These are phyloP conservation scores for Apteryx owenii DNA, from an alignment of 2,113 vertebrate species.

Conservation along the genomic window DNA sequence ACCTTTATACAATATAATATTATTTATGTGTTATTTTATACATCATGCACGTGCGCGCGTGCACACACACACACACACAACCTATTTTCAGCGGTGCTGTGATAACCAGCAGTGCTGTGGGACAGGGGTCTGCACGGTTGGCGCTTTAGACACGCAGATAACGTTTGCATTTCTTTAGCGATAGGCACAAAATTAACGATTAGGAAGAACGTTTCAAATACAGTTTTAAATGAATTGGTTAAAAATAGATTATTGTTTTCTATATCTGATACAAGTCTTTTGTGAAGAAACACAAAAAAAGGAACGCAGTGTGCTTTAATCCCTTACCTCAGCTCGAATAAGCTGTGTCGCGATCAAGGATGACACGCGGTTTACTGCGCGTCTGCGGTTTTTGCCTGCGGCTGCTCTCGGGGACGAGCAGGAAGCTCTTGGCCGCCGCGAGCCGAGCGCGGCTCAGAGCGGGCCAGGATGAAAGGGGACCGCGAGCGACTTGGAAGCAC, in stretches of 20 bases:
- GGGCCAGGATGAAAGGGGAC: neutral
- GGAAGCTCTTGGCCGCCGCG: neutral
- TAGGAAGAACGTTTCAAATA: neutral
- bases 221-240: neutral
- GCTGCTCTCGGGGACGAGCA: neutral
- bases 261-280: neutral
- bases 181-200: neutral
- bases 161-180: neutral
- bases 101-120: neutral
- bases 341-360: neutral
- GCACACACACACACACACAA: no score
- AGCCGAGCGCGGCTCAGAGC: neutral
- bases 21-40: no score
- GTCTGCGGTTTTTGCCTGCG: neutral
- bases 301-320: neutral
- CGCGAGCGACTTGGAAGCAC: neutral
- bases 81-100: neutral
- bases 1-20: neutral
- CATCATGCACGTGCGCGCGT: no score
- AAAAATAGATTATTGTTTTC: neutral
- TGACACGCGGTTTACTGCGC: neutral
- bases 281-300: neutral
- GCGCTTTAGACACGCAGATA: neutral
- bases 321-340: neutral
- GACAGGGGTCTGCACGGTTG: neutral